Evolutionary conservation across 2,888 invertebrate genomes (phyloP), one percentile per base, ranked within the genome.

Genomic region (Ryuthela nishihirai): DNA sequence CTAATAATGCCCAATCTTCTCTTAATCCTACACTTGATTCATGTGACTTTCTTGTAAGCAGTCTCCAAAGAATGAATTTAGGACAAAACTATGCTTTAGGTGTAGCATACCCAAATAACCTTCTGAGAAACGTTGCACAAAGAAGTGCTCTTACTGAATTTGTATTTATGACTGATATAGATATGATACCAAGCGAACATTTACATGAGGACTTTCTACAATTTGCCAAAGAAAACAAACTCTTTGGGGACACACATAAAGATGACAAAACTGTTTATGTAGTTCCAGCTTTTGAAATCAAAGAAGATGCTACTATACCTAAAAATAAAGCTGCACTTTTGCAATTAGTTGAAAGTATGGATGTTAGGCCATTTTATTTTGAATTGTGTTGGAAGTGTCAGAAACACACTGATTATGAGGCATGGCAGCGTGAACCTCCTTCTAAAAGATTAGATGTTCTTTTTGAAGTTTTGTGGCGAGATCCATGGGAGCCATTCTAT

Each of bases 401-500:
- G 69, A 73, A 73, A 43, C 74, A 74, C 56, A 80, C 79, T 1
- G 77, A 79, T 67, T 80, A 80, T 68, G 75, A 77, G 35, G 70
- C 72, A 2, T 80, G 80, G 80, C 72, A 74, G 64, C 68, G 72
- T 68, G 74, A 76, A 54, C 71, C 71, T 2, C 54, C 62, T 23
- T 54, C 65, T 21, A 50, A 66, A 34, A 45, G 64, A 29, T 62
- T 75, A 32, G 66, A 70, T 18, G 70, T 75, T 5, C 70, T 76
- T 2, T 79, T 77, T 69, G 75, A 77, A 58, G 75, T 78, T 2
- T 69, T 77, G 17, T 80, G 80, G 79, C 72, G 73, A 61, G 78
- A 79, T 68, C 78, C 79, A 0, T 81, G 79, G 78, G 80, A 81
- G 65, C 81, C 81, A 3, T 80, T 80, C 67, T 80, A 76, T 69